phyloP scores from a whole-genome alignment of 1,140 invertebrate genomes.

The Aricia agestis region DNA sequence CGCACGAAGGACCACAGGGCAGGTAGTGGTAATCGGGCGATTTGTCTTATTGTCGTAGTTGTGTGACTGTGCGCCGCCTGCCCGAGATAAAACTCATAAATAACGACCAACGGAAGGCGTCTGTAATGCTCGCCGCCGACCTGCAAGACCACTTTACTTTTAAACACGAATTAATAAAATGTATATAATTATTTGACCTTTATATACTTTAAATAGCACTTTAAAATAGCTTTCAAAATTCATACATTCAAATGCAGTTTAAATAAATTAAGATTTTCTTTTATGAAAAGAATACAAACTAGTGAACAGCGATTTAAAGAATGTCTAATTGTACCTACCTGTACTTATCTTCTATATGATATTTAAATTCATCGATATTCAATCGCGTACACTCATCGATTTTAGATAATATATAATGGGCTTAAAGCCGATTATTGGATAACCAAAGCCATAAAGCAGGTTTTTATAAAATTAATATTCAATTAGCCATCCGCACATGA shows the following conservation, averaged over 20 bases:
- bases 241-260: too few relatives aligned
- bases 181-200: background rate
- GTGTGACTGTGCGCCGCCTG: constrained; percentile 71
- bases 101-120: constrained; percentile 68
- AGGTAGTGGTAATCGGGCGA: constrained; percentile 73
- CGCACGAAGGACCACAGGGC: constrained; percentile 60
- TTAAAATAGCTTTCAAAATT: too few relatives aligned
- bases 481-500: constrained; percentile 75
- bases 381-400: background rate
- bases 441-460: constrained; percentile 38
- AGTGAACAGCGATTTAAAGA: background rate
- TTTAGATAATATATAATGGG: background rate
- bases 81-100: constrained; percentile 73
- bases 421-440: background rate
- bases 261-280: too few relatives aligned
- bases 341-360: background rate
- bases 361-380: constrained; percentile 3
- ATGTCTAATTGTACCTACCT: background rate
- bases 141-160: constrained; percentile 44
- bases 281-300: too few relatives aligned
- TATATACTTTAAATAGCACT: background rate
- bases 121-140: constrained; percentile 60
- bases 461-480: constrained; percentile 75
- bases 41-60: constrained; percentile 73
- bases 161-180: background rate